phyloP scores from a whole-genome alignment of 2,888 invertebrate genomes.

The Gortyna flavago region DNA sequence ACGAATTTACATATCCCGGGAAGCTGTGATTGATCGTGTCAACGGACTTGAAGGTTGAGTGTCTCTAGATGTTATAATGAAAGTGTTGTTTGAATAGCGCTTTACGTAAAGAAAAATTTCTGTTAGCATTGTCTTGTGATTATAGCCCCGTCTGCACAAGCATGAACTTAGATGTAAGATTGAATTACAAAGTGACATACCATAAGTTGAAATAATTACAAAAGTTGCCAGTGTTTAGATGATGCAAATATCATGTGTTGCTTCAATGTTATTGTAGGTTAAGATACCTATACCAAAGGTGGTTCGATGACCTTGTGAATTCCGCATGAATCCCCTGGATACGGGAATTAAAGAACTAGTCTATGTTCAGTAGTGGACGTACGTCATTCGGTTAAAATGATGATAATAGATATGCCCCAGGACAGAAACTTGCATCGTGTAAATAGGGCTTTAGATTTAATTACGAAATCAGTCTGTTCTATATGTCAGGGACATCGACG shows the following conservation, averaged over 20 bases:
- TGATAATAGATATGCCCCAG: background rate
- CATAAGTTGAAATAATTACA: background rate
- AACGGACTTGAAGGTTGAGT: conserved; percentile 57
- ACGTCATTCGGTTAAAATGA: background rate
- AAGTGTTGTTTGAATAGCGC: background rate
- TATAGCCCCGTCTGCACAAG: background rate
- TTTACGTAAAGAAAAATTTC: background rate
- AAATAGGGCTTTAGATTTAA: background rate
- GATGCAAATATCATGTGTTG: background rate
- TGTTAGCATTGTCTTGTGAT: background rate
- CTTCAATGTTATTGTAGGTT: background rate
- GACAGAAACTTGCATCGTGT: background rate
- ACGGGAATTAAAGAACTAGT: background rate
- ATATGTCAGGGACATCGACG: background rate
- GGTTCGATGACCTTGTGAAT: background rate
- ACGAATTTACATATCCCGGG: conserved; percentile 82
- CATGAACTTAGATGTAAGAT: background rate
- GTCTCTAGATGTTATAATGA: conserved; percentile 20
- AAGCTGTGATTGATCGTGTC: conserved; percentile 76
- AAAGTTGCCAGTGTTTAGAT: background rate
- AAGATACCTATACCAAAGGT: background rate
- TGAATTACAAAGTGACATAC: background rate
- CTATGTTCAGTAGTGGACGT: background rate
- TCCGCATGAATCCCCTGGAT: background rate
- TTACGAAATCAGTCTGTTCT: background rate